These are phyloP conservation scores for Calliopum simillimum DNA, from an alignment of 2,888 invertebrate genomes.

Conservation along the genomic window DNA sequence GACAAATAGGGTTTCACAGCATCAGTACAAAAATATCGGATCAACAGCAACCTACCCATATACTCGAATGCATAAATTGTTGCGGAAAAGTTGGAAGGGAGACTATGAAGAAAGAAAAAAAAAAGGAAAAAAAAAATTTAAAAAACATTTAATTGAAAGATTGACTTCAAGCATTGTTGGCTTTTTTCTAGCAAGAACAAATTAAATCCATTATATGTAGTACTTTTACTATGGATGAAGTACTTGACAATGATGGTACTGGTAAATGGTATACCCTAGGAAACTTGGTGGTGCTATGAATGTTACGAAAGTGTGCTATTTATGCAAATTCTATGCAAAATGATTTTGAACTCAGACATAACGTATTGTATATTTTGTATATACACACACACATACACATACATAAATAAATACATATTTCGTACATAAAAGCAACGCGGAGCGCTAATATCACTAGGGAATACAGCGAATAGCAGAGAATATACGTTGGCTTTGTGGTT, in stretches of 20 bases:
- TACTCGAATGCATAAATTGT: background rate
- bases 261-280: too few relatives aligned
- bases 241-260: too few relatives aligned
- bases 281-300: too few relatives aligned
- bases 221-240: background rate
- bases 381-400: too few relatives aligned
- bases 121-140: background rate
- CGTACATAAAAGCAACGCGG: too few relatives aligned
- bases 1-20: background rate
- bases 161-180: constrained; percentile 3
- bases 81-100: background rate
- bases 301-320: background rate
- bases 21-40: background rate
- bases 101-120: background rate
- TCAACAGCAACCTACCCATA: background rate
- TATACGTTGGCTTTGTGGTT: too few relatives aligned
- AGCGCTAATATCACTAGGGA: background rate
- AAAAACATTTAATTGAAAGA: constrained; percentile 10
- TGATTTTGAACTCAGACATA: constrained; percentile 8
- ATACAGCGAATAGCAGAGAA: too few relatives aligned
- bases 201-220: constrained; percentile 13
- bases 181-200: too few relatives aligned
- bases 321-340: constrained; percentile 24
- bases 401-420: too few relatives aligned
- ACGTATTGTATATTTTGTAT: too few relatives aligned